Percentiles rank a stretch among this genome's conserved stretches.
These are phyloP conservation scores for Eriosoma lanigerum DNA, from an alignment of 1,140 invertebrate genomes.

Conservation along the genomic window DNA sequence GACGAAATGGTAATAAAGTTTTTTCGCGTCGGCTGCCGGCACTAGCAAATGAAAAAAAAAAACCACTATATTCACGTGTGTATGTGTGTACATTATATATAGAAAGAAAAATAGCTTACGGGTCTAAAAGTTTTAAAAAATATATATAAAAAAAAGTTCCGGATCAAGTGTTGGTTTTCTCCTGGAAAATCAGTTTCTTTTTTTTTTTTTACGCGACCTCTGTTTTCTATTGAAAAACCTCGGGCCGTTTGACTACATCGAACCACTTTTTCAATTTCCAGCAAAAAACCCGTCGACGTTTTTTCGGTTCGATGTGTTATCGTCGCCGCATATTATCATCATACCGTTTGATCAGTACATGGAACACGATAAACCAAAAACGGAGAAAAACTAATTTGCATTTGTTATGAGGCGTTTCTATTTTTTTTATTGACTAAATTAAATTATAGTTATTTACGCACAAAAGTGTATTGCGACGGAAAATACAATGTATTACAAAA, in stretches of 20 bases:
- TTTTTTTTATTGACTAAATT: too few relatives aligned
- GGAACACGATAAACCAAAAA: too few relatives aligned
- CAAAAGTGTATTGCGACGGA: too few relatives aligned
- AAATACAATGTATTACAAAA: too few relatives aligned
- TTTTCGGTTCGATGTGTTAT: not conserved
- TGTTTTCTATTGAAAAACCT: slow-evolving; percentile 7
- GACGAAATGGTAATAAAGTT: slow-evolving; percentile 42
- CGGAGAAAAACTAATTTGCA: too few relatives aligned
- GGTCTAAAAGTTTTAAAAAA: slow-evolving; percentile 25
- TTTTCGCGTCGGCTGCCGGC: slow-evolving; percentile 1
- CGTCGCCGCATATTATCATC: too few relatives aligned
- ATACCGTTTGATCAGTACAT: too few relatives aligned
- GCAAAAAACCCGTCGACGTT: not conserved
- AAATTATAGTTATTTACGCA: too few relatives aligned
- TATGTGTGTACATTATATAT: not conserved
- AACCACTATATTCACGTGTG: not conserved
- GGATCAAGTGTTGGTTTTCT: slow-evolving; percentile 16
- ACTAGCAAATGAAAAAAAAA: not conserved
- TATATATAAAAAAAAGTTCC: slow-evolving; percentile 14
- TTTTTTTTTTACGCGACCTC: slow-evolving; percentile 11
- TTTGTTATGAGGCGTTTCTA: too few relatives aligned
- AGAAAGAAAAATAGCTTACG: slow-evolving; percentile 37
- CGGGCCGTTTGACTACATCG: not conserved
- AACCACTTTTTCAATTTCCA: slow-evolving; percentile 30
- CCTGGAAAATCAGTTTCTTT: slow-evolving; percentile 22